Base-by-base conservation (phyloP, 2,888 invertebrate species). In the Pristionchus fissidentatus region DNA sequence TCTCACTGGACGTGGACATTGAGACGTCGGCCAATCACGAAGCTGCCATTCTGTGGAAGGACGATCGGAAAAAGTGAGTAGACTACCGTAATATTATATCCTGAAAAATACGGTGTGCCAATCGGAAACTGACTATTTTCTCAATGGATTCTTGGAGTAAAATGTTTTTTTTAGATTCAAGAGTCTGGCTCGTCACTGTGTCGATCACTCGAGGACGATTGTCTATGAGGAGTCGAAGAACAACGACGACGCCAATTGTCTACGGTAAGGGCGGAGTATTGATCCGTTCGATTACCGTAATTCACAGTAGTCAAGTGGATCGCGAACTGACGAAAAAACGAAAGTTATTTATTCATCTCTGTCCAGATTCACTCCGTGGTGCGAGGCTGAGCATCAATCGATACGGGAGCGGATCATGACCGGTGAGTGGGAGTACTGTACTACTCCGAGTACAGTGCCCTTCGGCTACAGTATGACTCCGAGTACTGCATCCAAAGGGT, bases 31-130 rank as follows among this genome's bases (percentile, higher is more conserved):
- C 85, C 0, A 89, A 90, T 80, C 81, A 88, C 7, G 87, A 89
- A 81, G 90, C 90, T 13, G 88, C 89, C 0, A 82, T 87, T 29
- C 77, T 90, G 55, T 89, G 87, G 85, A 87, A 86, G 38, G 55
- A 82, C 15, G 82, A 82, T 35, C 66, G 70, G 52, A 49, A 19
- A 22, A 66, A 29, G 82, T 82, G 70, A 70, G 82, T n/a, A n/a
- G n/a, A n/a, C 8, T 10, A 66, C 13, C 13, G 38, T 13, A 55
- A n/a, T 10, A 26, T 46, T 43, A 26, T 60, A 15, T 8, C 7
- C 5, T 10, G 70, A 70, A 15, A 70, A 8, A 15, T 13, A 22
- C 15, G 26, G n/a, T 60, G 8, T n/a, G n/a, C n/a, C n/a, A n/a
- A n/a, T n/a, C n/a, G n/a, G n/a, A n/a, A n/a, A n/a, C n/a, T n/a